These are phyloP conservation scores for Sebastes jordani DNA, from an alignment of 2,797 vertebrate species.

Conservation along the genomic window DNA sequence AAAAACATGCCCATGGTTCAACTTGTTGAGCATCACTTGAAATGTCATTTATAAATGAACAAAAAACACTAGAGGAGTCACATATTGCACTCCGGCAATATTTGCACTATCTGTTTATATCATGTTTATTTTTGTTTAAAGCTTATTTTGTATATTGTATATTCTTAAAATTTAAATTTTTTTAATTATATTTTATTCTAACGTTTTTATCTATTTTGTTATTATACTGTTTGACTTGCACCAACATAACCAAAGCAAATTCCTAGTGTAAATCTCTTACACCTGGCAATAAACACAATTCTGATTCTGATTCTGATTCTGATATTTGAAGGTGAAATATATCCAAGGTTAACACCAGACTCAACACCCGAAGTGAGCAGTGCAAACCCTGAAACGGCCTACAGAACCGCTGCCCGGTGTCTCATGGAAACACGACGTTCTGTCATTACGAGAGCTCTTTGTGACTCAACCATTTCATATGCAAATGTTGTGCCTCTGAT, in stretches of 20 bases:
- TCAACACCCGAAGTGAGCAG: not conserved
- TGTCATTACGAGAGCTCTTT: slow-evolving; percentile 72
- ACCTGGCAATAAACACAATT: no score
- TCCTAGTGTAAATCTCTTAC: no score
- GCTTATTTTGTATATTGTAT: no score
- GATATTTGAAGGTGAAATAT: not conserved
- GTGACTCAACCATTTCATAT: slow-evolving; percentile 80
- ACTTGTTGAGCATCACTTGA: not conserved
- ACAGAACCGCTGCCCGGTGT: slow-evolving; percentile 22
- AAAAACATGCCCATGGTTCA: not conserved
- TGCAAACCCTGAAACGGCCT: slow-evolving; percentile 11
- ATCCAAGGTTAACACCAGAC: slow-evolving; percentile 9
- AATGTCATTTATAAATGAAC: not conserved
- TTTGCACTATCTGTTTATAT: no score
- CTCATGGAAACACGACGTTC: slow-evolving; percentile 62
- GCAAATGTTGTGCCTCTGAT: slow-evolving; percentile 74
- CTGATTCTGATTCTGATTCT: no score
- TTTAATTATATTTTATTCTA: no score
- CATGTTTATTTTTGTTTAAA: no score
- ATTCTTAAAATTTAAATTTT: no score
- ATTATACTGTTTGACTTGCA: no score
- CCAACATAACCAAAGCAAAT: no score
- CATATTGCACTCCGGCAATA: no score
- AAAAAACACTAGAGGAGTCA: not conserved
- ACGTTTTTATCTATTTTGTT: no score